A percentile compares a stretch with the other conserved stretches of the same genome.
Evolutionary conservation across 2,113 vertebrate species (phyloP).

Genomic region (Rana temporaria): DNA sequence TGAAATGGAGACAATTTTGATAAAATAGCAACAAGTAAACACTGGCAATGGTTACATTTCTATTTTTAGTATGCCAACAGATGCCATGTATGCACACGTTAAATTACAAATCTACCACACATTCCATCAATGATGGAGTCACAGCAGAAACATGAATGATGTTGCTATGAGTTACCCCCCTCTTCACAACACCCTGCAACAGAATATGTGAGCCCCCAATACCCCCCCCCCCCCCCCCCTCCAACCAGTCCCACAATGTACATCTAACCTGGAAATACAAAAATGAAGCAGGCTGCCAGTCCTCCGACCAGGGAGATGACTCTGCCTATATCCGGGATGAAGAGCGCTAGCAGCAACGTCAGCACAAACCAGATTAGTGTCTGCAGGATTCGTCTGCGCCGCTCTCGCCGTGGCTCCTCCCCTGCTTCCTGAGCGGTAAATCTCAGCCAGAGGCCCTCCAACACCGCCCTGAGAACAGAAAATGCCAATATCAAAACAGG

Average conservation of each 20-base stretch:
- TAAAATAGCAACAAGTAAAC: no score
- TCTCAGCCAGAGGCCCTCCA: conserved; percentile 95
- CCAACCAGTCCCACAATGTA: no score
- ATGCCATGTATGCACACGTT: no score
- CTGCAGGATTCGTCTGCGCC: conserved; percentile 83
- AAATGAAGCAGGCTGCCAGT: conserved; percentile 95
- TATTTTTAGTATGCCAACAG: no score
- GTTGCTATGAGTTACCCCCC: background rate
- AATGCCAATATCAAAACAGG: background rate
- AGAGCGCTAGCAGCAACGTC: conserved; percentile 90
- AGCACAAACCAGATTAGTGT: conserved; percentile 89
- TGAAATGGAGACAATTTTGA: no score
- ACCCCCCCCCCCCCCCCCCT: no score
- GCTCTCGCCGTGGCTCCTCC: conserved; percentile 85
- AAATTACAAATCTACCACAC: no score
- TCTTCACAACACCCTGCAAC: background rate
- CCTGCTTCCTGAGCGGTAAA: conserved; percentile 86
- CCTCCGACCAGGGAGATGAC: conserved; percentile 95
- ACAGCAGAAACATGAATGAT: no score
- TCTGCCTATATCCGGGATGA: conserved; percentile 94
- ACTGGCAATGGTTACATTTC: no score
- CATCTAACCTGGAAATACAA: conserved; percentile 88
- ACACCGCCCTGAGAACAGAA: conserved; percentile 79
- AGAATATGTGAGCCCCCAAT: no score
- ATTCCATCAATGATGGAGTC: no score